Percentiles rank a stretch among this genome's conserved stretches.
These are phyloP conservation scores for Chironomus tentans DNA, from an alignment of 2,888 invertebrate species.

Conservation along the genomic window DNA sequence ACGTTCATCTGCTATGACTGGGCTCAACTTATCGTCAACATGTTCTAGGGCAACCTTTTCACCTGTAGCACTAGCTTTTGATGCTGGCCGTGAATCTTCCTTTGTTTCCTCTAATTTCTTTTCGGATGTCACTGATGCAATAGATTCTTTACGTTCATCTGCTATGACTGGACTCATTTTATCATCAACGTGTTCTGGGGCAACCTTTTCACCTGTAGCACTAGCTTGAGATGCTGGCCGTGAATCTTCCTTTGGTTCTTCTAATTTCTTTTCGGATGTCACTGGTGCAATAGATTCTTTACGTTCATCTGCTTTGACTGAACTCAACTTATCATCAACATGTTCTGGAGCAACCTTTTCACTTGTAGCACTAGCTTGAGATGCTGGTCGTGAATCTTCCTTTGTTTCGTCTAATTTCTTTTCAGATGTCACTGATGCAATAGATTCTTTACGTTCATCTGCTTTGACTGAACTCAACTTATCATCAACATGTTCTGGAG, in stretches of 20 bases:
- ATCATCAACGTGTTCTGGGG: slow-evolving; percentile 14
- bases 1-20: too few relatives aligned
- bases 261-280: neutral
- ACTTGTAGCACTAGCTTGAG: slow-evolving; percentile 23
- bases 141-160: slow-evolving; percentile 7
- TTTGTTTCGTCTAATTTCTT: neutral
- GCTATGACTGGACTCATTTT: neutral
- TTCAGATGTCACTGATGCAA: neutral
- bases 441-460: neutral
- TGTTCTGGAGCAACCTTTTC: neutral
- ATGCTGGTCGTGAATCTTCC: slow-evolving; percentile 28
- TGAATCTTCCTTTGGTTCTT: neutral
- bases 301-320: neutral
- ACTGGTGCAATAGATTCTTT: neutral
- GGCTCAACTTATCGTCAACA: too few relatives aligned
- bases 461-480: slow-evolving; percentile 25
- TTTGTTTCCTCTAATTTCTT: neutral
- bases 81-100: too few relatives aligned
- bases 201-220: neutral
- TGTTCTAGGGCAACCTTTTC: too few relatives aligned
- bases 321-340: neutral
- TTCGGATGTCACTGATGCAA: neutral
- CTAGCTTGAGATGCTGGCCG: slow-evolving; percentile 27
- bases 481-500: slow-evolving; percentile 27
- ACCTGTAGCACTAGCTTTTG: too few relatives aligned